Conservation (phyloP, 2,797 vertebrate species). For the Sphenodon punctatus region DNA sequence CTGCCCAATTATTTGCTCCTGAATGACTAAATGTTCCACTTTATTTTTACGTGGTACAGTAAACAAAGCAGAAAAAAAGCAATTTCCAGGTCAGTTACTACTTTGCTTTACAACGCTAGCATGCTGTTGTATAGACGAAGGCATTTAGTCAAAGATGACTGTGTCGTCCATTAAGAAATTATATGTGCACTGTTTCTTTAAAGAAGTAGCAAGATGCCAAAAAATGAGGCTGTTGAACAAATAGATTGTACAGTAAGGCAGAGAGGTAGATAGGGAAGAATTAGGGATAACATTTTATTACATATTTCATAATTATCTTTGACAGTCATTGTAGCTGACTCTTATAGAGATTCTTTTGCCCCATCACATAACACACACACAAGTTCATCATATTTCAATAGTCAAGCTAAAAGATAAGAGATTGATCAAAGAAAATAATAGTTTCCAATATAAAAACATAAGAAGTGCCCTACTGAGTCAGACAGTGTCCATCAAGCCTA, state of each 20-base stretch:
- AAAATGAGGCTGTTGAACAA: neutral
- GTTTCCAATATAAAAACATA: too few relatives aligned
- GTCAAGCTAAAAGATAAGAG: accelerated
- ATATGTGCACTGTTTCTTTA: too few relatives aligned
- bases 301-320: neutral
- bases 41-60: neutral
- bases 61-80: neutral
- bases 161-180: neutral
- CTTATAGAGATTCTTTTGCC: neutral
- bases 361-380: neutral
- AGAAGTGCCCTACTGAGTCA: too few relatives aligned
- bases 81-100: too few relatives aligned
- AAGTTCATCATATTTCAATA: accelerated
- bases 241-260: neutral
- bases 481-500: too few relatives aligned
- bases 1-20: neutral
- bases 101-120: too few relatives aligned
- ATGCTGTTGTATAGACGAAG: neutral
- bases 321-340: neutral
- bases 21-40: neutral
- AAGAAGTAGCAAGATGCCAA: neutral
- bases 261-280: neutral
- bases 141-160: neutral
- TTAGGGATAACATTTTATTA: neutral
- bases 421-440: too few relatives aligned